phyloP scores from a whole-genome alignment of 2,797 vertebrate species.

The Leuciscus waleckii region DNA sequence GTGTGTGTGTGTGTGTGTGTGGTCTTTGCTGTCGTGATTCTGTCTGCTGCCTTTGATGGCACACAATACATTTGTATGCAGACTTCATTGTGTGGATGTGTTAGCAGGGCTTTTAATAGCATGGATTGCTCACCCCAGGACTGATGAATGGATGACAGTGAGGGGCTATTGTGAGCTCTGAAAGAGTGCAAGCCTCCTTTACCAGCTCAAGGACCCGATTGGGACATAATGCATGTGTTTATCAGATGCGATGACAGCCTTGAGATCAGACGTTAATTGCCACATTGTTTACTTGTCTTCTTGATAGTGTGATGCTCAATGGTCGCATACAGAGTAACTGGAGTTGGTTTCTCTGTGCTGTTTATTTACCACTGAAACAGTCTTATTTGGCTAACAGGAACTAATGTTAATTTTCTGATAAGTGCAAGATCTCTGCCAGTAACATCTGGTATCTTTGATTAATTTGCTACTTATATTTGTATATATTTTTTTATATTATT shows the following conservation, averaged over 20 bases:
- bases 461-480: neutral
- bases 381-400: neutral
- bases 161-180: constrained; percentile 66
- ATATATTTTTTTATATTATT: no score
- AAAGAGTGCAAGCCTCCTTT: constrained; percentile 61
- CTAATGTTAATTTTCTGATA: neutral
- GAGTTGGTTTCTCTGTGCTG: neutral
- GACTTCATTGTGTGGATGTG: constrained; percentile 63
- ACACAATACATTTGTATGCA: constrained; percentile 64
- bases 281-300: neutral
- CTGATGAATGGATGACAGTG: constrained; percentile 64
- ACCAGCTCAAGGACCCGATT: constrained; percentile 41
- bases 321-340: neutral
- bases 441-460: neutral
- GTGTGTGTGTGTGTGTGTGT: constrained; percentile 17
- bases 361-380: neutral
- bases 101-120: constrained; percentile 55
- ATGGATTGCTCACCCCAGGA: constrained; percentile 39
- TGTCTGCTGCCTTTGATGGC: constrained; percentile 53
- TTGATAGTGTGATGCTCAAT: neutral
- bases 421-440: neutral
- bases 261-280: constrained; percentile 4
- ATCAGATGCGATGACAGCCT: neutral
- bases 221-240: constrained; percentile 18
- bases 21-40: constrained; percentile 37